These are phyloP conservation scores for Odontomyia ornata DNA, from an alignment of 2,888 invertebrate species.

Conservation along the genomic window DNA sequence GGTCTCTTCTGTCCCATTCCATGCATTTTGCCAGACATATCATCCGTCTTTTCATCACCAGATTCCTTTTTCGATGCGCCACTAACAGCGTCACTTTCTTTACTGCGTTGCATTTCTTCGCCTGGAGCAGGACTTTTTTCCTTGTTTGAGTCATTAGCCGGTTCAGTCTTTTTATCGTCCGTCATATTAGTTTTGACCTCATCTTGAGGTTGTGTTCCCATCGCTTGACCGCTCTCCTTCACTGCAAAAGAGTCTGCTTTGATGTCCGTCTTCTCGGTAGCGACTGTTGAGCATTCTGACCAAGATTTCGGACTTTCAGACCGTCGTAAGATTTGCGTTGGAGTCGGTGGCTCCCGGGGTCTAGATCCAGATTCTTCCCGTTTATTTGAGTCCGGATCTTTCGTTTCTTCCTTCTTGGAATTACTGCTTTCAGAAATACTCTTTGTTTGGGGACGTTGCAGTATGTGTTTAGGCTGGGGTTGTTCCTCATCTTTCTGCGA, in stretches of 20 bases:
- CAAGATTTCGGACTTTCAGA: conserved; percentile 55
- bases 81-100: conserved; percentile 45
- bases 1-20: conserved; percentile 55
- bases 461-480: conserved; percentile 61
- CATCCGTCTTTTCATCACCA: conserved; percentile 43
- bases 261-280: conserved; percentile 37
- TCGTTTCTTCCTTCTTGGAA: conserved; percentile 55
- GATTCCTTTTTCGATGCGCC: conserved; percentile 53
- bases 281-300: conserved; percentile 46
- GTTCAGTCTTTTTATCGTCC: conserved; percentile 59
- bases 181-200: conserved; percentile 56
- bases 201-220: conserved; percentile 48
- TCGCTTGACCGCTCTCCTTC: conserved; percentile 47
- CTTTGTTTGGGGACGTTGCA: conserved; percentile 58
- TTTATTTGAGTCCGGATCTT: conserved; percentile 53
- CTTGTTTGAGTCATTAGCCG: conserved; percentile 53
- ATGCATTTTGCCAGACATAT: conserved; percentile 23
- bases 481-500: conserved; percentile 55
- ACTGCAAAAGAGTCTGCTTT: conserved; percentile 44
- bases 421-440: conserved; percentile 47
- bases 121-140: conserved; percentile 31
- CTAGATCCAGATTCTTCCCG: conserved; percentile 51
- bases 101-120: conserved; percentile 45
- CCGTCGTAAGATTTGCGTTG: conserved; percentile 62
- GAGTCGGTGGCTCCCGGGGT: conserved; percentile 51